Percentiles rank a stretch among this genome's conserved stretches.
phyloP scores from a whole-genome alignment of 2,888 invertebrate genomes.

The Sepiola atlantica region DNA sequence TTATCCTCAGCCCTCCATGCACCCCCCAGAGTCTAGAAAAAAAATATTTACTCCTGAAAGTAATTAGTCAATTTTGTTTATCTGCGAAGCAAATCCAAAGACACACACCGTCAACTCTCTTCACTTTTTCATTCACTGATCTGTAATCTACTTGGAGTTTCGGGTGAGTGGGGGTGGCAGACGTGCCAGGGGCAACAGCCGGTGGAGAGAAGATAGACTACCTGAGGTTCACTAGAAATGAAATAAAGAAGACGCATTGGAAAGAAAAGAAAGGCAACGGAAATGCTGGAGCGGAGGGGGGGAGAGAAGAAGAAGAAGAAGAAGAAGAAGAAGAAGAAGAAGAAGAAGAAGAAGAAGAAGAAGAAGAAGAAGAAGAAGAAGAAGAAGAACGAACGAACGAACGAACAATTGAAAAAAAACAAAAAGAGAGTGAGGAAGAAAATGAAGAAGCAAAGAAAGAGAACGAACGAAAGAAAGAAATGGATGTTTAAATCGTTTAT shows the following conservation, averaged over 20 bases:
- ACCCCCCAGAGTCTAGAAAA: not conserved
- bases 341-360: not conserved
- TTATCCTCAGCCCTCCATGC: not conserved
- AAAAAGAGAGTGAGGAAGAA: not conserved
- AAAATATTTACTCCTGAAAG: conserved; percentile 19
- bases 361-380: not conserved
- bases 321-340: not conserved
- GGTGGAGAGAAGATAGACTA: not conserved
- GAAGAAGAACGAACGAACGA: not conserved
- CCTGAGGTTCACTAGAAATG: not conserved
- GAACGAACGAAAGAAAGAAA: too few species aligned
- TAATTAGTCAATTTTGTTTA: not conserved
- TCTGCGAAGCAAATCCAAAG: not conserved
- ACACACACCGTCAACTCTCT: not conserved
- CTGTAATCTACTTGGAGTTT: not conserved
- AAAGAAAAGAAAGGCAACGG: not conserved
- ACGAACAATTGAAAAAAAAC: not conserved
- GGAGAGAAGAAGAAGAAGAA: not conserved
- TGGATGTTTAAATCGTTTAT: too few species aligned
- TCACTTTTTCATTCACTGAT: not conserved
- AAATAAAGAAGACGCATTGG: not conserved
- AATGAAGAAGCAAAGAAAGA: not conserved
- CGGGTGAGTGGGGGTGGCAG: not conserved
- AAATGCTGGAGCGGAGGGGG: not conserved
- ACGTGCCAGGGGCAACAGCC: too few species aligned